Evolutionary conservation across 1,140 invertebrate species (phyloP).

Genomic region (Aphidius gifuensis): DNA sequence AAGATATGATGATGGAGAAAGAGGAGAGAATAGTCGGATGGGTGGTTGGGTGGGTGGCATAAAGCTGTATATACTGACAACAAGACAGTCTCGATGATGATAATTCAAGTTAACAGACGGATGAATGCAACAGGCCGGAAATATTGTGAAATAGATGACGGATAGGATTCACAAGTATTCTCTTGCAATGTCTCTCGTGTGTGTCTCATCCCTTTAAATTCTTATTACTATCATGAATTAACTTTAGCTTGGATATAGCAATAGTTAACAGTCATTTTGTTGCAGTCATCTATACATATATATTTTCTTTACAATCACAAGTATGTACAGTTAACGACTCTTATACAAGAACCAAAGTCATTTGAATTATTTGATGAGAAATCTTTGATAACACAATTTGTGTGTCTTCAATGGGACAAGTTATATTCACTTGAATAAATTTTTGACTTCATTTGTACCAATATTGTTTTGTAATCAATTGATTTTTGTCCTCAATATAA

Average conservation of each 20-base stretch:
- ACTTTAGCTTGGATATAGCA: too few species aligned
- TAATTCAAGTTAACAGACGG: conserved; percentile 26
- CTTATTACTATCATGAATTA: too few species aligned
- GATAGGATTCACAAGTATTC: conserved; percentile 25
- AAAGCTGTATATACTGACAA: background rate
- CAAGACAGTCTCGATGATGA: conserved; percentile 12
- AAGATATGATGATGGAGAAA: too few species aligned
- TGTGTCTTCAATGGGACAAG: background rate
- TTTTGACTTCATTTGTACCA: conserved; percentile 12
- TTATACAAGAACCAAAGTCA: too few species aligned
- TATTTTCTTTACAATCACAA: too few species aligned
- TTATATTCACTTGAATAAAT: conserved; percentile 12
- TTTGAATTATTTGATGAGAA: background rate
- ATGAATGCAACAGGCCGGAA: conserved; percentile 35
- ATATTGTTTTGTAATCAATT: conserved; percentile 17
- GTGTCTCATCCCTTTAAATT: too few species aligned
- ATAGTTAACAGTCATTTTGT: too few species aligned
- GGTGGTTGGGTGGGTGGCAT: too few species aligned
- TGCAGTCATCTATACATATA: too few species aligned
- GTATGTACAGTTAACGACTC: too few species aligned
- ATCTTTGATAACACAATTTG: conserved; percentile 15
- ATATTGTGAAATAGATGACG: conserved; percentile 33
- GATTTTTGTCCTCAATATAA: background rate
- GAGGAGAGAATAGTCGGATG: background rate
- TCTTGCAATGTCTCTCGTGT: background rate